These are phyloP conservation scores for Tilapia sparmanii DNA, from an alignment of 2,113 vertebrate genomes.

Conservation along the genomic window DNA sequence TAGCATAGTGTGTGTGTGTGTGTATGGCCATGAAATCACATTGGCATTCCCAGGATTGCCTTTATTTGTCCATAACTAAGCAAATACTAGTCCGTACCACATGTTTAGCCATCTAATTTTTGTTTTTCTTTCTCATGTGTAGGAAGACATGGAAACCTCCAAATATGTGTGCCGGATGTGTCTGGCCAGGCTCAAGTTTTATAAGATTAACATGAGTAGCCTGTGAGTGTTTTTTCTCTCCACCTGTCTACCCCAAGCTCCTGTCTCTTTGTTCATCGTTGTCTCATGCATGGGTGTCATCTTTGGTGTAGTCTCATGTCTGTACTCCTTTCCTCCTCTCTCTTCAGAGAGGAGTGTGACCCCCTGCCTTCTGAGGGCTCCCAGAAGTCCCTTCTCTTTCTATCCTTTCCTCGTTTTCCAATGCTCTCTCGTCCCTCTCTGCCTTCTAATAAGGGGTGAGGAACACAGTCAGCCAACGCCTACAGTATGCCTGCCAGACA, in stretches of 20 bases:
- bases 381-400: constrained; percentile 86
- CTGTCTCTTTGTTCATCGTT: constrained; percentile 31
- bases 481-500: background rate
- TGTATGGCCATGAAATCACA: background rate
- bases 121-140: constrained; percentile 6
- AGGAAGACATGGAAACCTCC: constrained; percentile 99
- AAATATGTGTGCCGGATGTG: constrained; percentile 98
- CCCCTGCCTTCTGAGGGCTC: constrained; percentile 79
- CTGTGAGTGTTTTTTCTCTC: constrained; percentile 79
- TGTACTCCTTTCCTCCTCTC: constrained; percentile 64
- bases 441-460: constrained; percentile 86
- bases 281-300: constrained; percentile 21
- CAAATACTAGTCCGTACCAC: background rate
- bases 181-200: constrained; percentile 94
- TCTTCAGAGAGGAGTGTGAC: constrained; percentile 82
- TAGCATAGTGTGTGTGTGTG: background rate
- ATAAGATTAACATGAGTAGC: constrained; percentile 91
- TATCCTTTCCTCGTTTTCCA: constrained; percentile 88
- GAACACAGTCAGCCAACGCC: constrained; percentile 58
- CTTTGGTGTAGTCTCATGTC: constrained; percentile 37
- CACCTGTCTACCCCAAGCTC: constrained; percentile 13
- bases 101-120: background rate
- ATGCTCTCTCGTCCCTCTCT: constrained; percentile 85
- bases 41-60: background rate
- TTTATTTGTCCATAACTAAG: background rate